A percentile compares a stretch with the other conserved stretches of the same genome.
Evolutionary conservation across 2,113 vertebrate species (phyloP).

Genomic region (Casuarius casuarius): DNA sequence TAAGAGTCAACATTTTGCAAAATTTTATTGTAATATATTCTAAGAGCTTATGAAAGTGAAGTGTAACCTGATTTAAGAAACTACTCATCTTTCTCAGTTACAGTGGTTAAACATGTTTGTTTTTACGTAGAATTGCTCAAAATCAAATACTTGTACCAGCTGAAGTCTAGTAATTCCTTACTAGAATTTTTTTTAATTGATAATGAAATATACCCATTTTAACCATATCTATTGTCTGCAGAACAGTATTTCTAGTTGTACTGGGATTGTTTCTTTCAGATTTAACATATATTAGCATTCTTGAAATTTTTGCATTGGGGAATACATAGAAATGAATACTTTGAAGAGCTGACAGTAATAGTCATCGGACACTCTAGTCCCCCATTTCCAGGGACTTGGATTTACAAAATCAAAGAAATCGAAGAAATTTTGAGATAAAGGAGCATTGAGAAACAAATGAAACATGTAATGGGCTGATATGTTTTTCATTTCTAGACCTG

Average conservation of each 20-base stretch:
- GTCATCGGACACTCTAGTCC: not conserved
- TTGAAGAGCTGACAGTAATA: not conserved
- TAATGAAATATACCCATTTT: not conserved
- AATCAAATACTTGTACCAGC: not conserved
- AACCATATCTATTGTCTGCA: not conserved
- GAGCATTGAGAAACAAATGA: not conserved
- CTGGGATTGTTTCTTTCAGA: not conserved
- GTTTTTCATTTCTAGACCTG: not conserved
- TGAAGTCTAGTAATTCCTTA: not conserved
- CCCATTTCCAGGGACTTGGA: not conserved
- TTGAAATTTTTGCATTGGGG: not conserved
- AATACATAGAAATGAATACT: not conserved
- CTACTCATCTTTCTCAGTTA: not conserved
- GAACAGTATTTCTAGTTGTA: not conserved
- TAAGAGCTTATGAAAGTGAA: not conserved
- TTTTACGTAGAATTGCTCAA: not conserved
- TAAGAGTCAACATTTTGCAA: not conserved
- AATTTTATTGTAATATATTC: not conserved
- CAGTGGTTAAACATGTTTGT: not conserved
- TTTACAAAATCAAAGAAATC: not conserved
- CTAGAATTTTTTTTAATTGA: not conserved
- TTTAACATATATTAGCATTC: not conserved
- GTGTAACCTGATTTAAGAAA: not conserved
- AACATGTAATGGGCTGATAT: not conserved
- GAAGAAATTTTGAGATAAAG: not conserved